Evolutionary conservation across 2,113 vertebrate species (phyloP).

Genomic region (Percopsis transmontana): DNA sequence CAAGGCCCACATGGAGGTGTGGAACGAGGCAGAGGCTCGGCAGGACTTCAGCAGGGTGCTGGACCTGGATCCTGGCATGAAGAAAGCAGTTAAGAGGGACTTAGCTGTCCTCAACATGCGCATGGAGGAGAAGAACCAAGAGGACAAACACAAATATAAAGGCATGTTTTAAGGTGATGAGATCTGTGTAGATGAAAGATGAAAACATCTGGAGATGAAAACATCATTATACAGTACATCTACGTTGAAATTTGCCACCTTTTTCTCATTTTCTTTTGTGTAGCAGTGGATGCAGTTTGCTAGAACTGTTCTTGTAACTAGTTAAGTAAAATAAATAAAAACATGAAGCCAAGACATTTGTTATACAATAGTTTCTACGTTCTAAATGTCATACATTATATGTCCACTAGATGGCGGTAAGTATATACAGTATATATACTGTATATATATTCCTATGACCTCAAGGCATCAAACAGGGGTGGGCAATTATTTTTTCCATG

Average conservation of each 20-base stretch:
- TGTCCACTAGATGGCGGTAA: slow-evolving; percentile 52
- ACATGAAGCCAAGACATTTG: background rate
- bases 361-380: background rate
- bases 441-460: background rate
- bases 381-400: slow-evolving; percentile 9
- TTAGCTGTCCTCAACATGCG: slow-evolving; percentile 79
- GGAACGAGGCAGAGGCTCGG: slow-evolving; percentile 82
- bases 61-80: slow-evolving; percentile 84
- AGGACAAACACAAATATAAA: slow-evolving; percentile 81
- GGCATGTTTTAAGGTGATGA: slow-evolving; percentile 75
- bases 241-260: background rate
- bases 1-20: slow-evolving; percentile 86
- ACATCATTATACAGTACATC: background rate
- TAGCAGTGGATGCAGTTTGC: no score
- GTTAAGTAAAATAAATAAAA: background rate
- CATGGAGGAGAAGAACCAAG: slow-evolving; percentile 83
- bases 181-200: background rate
- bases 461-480: no score
- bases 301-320: background rate
- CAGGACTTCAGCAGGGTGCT: slow-evolving; percentile 81
- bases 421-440: background rate
- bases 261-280: background rate
- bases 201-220: background rate
- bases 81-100: slow-evolving; percentile 79
- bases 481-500: no score